Evolutionary conservation across 2,797 vertebrate genomes (phyloP), one percentile per base, ranked within the genome.

Genomic region (Liparis tanakae): DNA sequence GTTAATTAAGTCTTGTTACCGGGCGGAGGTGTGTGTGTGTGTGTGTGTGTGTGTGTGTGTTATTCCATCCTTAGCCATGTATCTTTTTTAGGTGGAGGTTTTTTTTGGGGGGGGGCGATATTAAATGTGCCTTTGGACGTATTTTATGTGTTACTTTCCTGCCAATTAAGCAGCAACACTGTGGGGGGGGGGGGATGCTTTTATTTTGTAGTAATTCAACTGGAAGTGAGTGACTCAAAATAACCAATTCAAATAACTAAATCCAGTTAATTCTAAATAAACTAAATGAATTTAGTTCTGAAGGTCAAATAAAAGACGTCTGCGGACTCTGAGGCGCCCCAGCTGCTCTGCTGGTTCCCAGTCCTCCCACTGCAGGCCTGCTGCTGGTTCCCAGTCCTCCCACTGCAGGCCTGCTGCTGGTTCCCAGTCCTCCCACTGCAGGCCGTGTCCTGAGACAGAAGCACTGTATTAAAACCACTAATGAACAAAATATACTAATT

Each of bases 401-500:
- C 36, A 0, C 25, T 55, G 76, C 37, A 41, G 66, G 25, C 25
- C 25, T 30, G 76, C 37, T 43, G 65, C 63, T 30, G 25, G 36
- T 37, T 37, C 7, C 37, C 75, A 22, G 65, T 87, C 74, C 22
- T 39, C 6, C 0, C 36, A 0, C 25, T 55, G 76, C 37, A 41
- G 66, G 25, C 25, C 25, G 2, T 30, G 25, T 30, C 25, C 64
- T 53, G 78, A 82, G 79, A 90, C 83, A 72, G 79, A 74, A 79
- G 81, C 88, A 83, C 89, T 91, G 88, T 89, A 81, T 89, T 87
- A 86, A 91, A 90, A 90, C 92, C 93, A 93, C 93, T 93, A 89
- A 92, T 82, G 54, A 85, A 81, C 81, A 18, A 78, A 85, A 50
- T 81, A 80, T 89, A 91, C 89, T 91, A 93, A 91, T 88, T 80